phyloP scores from a whole-genome alignment of 1,140 invertebrate species.

The Phymastichus coffea region DNA sequence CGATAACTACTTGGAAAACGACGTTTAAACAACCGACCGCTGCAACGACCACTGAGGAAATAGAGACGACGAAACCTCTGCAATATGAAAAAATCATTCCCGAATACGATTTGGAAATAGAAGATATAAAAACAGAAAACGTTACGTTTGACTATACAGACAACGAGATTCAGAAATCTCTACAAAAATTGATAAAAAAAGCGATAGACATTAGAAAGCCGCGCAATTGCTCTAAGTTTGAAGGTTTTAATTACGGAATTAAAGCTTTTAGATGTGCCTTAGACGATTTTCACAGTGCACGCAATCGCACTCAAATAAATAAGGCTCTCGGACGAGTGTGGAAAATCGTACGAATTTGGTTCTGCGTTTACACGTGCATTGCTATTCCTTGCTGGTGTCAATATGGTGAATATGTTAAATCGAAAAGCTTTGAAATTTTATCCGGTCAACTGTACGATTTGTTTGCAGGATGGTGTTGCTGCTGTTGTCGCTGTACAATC shows the following conservation, averaged over 20 bases:
- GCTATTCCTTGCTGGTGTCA: slow-evolving; percentile 48
- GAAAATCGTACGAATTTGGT: slow-evolving; percentile 41
- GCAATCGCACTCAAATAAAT: slow-evolving; percentile 27
- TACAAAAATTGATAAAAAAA: slow-evolving; percentile 32
- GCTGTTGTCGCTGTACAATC: slow-evolving; percentile 43
- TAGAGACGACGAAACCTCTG: slow-evolving; percentile 8
- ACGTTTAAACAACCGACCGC: neutral
- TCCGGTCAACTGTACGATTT: too few species aligned
- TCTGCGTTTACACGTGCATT: slow-evolving; percentile 41
- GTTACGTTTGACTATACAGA: slow-evolving; percentile 38
- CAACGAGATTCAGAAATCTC: slow-evolving; percentile 23
- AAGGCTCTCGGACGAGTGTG: slow-evolving; percentile 35
- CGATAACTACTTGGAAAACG: neutral
- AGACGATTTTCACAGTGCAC: slow-evolving; percentile 34
- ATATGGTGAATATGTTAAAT: slow-evolving; percentile 39
- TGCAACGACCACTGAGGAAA: neutral
- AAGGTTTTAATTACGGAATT: slow-evolving; percentile 35
- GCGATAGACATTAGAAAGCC: slow-evolving; percentile 33
- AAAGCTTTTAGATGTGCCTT: slow-evolving; percentile 40
- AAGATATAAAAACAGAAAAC: slow-evolving; percentile 24
- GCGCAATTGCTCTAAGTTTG: slow-evolving; percentile 41
- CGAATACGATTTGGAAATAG: slow-evolving; percentile 41
- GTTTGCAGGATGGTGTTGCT: slow-evolving; percentile 47
- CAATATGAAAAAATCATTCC: slow-evolving; percentile 40
- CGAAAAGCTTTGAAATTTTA: too few species aligned